Percentiles rank a stretch among this genome's conserved stretches.
These are phyloP conservation scores for Gavia stellata DNA, from an alignment of 2,113 vertebrate species.

Conservation along the genomic window DNA sequence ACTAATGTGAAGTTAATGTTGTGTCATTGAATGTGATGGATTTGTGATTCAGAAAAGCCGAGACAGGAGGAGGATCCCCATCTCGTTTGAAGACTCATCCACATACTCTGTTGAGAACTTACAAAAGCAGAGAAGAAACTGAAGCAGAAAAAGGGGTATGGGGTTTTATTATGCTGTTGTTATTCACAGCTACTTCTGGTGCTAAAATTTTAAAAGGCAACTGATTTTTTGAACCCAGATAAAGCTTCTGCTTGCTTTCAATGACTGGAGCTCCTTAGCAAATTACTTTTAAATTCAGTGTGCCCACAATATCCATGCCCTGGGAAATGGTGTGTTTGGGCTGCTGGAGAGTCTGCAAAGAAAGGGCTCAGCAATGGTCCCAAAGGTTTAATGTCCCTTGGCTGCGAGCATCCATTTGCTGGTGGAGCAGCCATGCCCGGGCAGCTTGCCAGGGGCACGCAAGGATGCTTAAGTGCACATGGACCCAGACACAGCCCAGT, in stretches of 20 bases:
- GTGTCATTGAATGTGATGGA: neutral
- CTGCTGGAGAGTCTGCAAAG: neutral
- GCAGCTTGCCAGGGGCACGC: neutral
- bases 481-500: neutral
- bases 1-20: neutral
- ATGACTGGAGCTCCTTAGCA: neutral
- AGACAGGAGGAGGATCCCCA: neutral
- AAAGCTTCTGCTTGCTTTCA: neutral
- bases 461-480: neutral
- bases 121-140: neutral
- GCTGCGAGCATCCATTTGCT: neutral
- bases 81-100: neutral
- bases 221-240: neutral
- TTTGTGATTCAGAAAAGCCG: neutral
- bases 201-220: neutral
- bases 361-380: neutral
- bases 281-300: neutral
- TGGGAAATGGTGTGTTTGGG: neutral
- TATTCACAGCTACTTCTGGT: neutral
- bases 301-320: neutral
- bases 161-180: neutral
- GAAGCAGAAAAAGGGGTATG: neutral
- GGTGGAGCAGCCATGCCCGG: accelerated
- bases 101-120: neutral
- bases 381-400: neutral